phyloP scores from a whole-genome alignment of 2,113 vertebrate species.

The Caranx ignobilis region DNA sequence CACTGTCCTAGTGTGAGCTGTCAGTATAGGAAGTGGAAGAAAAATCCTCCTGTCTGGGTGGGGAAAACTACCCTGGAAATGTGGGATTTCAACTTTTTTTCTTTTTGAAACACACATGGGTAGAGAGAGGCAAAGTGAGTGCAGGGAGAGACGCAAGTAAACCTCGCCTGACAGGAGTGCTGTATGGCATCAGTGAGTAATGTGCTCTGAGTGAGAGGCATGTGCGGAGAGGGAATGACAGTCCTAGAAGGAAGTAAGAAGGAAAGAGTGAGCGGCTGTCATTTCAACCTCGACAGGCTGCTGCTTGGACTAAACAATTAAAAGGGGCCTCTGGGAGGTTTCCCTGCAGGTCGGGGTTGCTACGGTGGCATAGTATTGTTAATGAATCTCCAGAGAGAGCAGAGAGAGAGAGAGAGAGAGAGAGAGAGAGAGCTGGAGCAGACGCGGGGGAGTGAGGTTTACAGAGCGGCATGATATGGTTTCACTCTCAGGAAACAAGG shows the following conservation, averaged over 20 bases:
- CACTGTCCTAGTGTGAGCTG: conserved; percentile 49
- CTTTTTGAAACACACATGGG: neutral
- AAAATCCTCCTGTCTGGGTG: conserved; percentile 3
- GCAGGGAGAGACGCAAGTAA: conserved; percentile 48
- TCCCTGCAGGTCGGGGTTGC: conserved; percentile 77
- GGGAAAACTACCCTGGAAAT: conserved; percentile 27
- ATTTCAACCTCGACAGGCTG: conserved; percentile 53
- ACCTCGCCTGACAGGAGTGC: conserved; percentile 30
- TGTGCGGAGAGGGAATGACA: conserved; percentile 55
- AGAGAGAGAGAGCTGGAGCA: conserved; percentile 44
- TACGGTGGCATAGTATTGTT: conserved; percentile 82
- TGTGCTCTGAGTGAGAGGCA: conserved; percentile 25
- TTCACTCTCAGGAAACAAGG: conserved; percentile 58
- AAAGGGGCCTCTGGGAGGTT: conserved; percentile 66
- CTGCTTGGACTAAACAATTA: conserved; percentile 68
- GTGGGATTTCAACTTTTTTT: conserved; percentile 30
- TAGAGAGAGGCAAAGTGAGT: conserved; percentile 17
- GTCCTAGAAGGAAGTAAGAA: conserved; percentile 51
- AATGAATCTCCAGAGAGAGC: conserved; percentile 77
- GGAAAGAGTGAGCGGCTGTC: conserved; percentile 47
- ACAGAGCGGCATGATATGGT: conserved; percentile 51
- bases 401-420: conserved; percentile 31
- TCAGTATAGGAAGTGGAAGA: conserved; percentile 64
- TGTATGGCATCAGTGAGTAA: conserved; percentile 47
- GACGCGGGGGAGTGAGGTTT: conserved; percentile 63